phyloP scores from a whole-genome alignment of 2,113 vertebrate genomes.

The Lepus timidus region DNA sequence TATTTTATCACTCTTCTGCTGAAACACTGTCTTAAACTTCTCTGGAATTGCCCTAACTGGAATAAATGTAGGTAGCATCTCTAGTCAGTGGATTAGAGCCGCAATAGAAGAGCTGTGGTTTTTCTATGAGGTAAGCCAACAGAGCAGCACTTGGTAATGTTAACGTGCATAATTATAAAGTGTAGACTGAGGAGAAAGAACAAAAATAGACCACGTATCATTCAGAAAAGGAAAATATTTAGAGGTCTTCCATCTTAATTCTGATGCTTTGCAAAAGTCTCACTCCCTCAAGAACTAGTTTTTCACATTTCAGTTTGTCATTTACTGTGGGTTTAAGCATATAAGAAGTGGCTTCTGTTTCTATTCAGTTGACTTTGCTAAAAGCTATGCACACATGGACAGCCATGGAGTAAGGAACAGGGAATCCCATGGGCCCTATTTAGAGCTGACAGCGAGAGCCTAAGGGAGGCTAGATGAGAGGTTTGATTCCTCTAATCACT shows the following conservation, averaged over 20 bases:
- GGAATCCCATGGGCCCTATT: neutral
- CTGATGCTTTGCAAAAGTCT: neutral
- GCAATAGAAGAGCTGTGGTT: neutral
- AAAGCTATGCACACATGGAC: neutral
- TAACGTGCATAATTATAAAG: neutral
- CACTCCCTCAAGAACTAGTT: neutral
- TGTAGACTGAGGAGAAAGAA: neutral
- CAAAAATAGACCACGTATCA: neutral
- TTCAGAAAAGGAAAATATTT: neutral
- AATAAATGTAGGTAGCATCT: neutral
- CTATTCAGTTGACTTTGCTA: neutral
- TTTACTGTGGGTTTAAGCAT: neutral
- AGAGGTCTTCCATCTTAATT: neutral
- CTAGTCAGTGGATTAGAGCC: neutral
- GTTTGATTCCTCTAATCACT: neutral
- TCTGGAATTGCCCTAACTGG: neutral
- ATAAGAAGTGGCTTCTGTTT: neutral
- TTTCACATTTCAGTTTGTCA: neutral
- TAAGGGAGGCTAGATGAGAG: neutral
- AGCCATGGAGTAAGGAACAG: neutral
- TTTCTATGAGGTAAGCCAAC: neutral
- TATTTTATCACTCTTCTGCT: neutral
- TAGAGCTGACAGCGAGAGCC: neutral
- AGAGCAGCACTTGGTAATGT: neutral
- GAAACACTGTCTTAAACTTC: neutral